Base-by-base conservation (phyloP, 2,888 invertebrate genomes). In the Cyclophora albipunctata region DNA sequence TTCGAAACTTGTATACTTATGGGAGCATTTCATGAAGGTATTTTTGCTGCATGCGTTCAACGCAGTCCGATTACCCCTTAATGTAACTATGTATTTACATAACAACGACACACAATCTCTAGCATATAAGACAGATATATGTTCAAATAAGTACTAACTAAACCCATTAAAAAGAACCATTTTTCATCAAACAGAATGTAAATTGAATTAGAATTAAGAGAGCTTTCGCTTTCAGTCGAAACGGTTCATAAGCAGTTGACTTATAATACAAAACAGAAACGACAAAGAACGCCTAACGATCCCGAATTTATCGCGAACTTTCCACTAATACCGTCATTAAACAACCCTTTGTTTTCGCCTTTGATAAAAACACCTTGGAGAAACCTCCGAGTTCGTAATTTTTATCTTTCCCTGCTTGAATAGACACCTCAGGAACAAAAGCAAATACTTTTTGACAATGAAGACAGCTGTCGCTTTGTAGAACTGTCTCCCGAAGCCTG, bases 311-410 rank as follows among this genome's bases (percentile, higher is more conserved):
- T 85, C 81, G 81, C 75, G 80, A 84, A 84, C 84, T 85, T 83
- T 84, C 81, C 80, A 81, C 85, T 85, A 85, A 86, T 83, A 81
- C 83, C 81, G 73, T 81, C 84, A 86, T 86, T 84, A 84, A 84
- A 84, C 83, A 84, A 80, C 80, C 84, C 84, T 84, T 85, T 86
- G 84, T 85, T 84, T 84, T 78, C 72, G 71, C 72, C 79, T 76
- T 81, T 85, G 84, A 84, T 84, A 85, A 85, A 85, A 86, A 84
- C 80, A 76, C 73, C 73, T 73, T 69, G 67, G 69, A 73, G 70
- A 73, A 20, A 80, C 78, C 81, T 78, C 74, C 54, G 74, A 78
- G 72, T 80, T 75, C 72, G 81, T 83, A 82, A 83, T 84, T 86
- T 85, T 86, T 84, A 84, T 84, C 83, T 83, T 79, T 76, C 75